A percentile compares a stretch with the other conserved stretches of the same genome.
These are phyloP conservation scores for Myodes glareolus DNA, from an alignment of 2,113 vertebrate genomes.

Conservation along the genomic window DNA sequence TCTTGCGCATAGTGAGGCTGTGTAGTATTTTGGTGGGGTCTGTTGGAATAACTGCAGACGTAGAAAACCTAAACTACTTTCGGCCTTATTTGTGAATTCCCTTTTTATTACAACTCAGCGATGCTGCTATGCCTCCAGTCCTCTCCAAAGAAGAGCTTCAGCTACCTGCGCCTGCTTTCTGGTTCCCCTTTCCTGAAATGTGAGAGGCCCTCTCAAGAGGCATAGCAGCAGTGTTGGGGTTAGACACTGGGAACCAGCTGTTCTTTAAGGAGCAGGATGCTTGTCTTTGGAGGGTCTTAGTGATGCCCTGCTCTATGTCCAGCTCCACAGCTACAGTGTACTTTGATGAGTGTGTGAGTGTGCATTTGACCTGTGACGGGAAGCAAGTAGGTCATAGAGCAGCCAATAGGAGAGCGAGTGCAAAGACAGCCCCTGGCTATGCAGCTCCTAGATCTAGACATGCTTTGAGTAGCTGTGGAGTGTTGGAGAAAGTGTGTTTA, in stretches of 20 bases:
- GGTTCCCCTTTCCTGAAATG: not conserved
- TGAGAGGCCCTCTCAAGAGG: too few relatives aligned
- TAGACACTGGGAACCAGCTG: not conserved
- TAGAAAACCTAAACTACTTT: not conserved
- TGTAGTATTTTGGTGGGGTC: not conserved
- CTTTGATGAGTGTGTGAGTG: not conserved
- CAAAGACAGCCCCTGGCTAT: accelerated
- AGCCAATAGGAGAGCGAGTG: accelerated
- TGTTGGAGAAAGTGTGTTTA: not conserved
- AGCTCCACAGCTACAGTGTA: not conserved
- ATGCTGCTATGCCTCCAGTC: not conserved
- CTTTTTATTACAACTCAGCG: not conserved
- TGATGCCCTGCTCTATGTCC: not conserved
- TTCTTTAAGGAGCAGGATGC: not conserved
- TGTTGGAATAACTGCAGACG: not conserved
- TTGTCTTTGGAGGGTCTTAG: not conserved
- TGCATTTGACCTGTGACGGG: not conserved
- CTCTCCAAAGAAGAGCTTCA: not conserved
- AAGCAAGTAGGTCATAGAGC: not conserved
- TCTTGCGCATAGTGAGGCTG: not conserved
- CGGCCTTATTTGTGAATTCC: not conserved
- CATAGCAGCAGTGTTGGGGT: too few relatives aligned
- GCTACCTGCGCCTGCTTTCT: not conserved
- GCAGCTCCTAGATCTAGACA: not conserved
- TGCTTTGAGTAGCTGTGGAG: not conserved